Evolutionary conservation across 1,140 invertebrate genomes (phyloP).

Genomic region (Mercenaria mercenaria): DNA sequence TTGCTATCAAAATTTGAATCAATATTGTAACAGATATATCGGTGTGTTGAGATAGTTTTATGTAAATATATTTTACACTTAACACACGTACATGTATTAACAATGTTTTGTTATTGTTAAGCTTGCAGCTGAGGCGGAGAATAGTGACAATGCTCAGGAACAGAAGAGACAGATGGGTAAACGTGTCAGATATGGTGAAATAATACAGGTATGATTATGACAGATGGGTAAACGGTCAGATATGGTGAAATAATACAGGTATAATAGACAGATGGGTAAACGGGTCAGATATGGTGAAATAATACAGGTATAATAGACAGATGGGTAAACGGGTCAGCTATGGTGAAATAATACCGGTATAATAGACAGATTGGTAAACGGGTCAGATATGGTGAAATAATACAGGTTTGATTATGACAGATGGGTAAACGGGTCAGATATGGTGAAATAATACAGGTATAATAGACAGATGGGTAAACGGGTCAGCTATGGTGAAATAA

Average conservation of each 20-base stretch:
- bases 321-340: slow-evolving; percentile 85
- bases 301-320: slow-evolving; percentile 77
- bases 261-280: slow-evolving; percentile 84
- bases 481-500: slow-evolving; percentile 83
- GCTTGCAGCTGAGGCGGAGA: slow-evolving; percentile 85
- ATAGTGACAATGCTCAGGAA: slow-evolving; percentile 85
- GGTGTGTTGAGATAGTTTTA: no score
- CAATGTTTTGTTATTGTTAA: no score
- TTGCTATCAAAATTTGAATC: no score
- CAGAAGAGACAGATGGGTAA: slow-evolving; percentile 82
- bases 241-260: slow-evolving; percentile 80
- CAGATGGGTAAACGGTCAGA: slow-evolving; percentile 84
- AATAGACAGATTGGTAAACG: slow-evolving; percentile 83
- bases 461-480: slow-evolving; percentile 84
- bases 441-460: slow-evolving; percentile 77
- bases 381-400: slow-evolving; percentile 84
- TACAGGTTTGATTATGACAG: slow-evolving; percentile 80
- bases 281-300: slow-evolving; percentile 84
- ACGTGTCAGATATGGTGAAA: slow-evolving; percentile 84
- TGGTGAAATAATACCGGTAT: no score
- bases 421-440: slow-evolving; percentile 85
- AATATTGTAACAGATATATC: no score
- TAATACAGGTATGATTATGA: slow-evolving; percentile 74
- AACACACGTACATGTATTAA: no score
- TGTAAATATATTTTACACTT: no score